Evolutionary conservation across 2,888 invertebrate species (phyloP), one percentile per base, ranked within the genome.

Genomic region (Acheta domesticus): DNA sequence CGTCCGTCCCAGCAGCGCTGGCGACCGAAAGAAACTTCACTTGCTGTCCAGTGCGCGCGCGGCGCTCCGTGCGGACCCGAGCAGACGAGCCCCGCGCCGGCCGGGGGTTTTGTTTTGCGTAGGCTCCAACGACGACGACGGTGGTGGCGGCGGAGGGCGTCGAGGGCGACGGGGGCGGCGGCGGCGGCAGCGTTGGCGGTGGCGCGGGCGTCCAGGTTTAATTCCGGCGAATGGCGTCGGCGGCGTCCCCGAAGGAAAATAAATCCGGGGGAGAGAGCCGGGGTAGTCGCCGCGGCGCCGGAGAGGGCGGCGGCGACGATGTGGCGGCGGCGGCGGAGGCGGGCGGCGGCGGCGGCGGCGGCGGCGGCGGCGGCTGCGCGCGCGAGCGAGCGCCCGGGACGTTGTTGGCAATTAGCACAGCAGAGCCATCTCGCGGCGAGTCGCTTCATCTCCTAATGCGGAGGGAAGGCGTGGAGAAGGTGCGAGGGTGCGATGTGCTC

Each of bases 191-290:
- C 62, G n/a, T 5, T 12, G 14, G n/a, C 16, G 62, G 62, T 62
- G 62, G 62, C 62, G 62, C 62, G 62, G 62, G 62, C 62, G 62
- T 62, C 62, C 62, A 62, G 62, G 62, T 62, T 62, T 62, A 62
- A 62, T 62, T 62, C 62, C 62, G 62, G 62, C 62, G 62, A 62
- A 62, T 62, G 62, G 62, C 62, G 62, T n/a, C 62, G n/a, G 62
- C 62, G 62, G 62, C 62, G 79, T 81, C 81, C 81, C 81, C 78
- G 81, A 81, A 81, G 81, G 81, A 81, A 79, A 81, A 81, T 81
- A 81, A 81, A 81, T 81, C 81, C 79, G 80, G 77, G 78, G 62
- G 62, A 62, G 62, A 62, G n/a, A 81, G 79, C 79, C 81, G 79
- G 80, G 78, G 62, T 14, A 62, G 62, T 19, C 14, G 62, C 62